Evolutionary conservation across 1,140 invertebrate genomes (phyloP), one percentile per base, ranked within the genome.

Genomic region (Pseudomyrmex gracilis): DNA sequence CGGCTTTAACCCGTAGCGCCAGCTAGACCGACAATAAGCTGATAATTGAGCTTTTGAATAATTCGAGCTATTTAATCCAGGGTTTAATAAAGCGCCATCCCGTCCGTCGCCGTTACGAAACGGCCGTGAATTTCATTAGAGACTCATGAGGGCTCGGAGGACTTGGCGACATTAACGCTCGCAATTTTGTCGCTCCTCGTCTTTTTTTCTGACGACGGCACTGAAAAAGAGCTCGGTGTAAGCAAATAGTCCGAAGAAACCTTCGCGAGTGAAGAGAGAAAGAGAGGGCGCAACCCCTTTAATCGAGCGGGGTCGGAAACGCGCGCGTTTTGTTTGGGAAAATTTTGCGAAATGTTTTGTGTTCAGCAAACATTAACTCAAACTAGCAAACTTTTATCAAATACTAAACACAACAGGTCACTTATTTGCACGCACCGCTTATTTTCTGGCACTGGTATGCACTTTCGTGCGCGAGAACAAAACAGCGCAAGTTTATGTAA

Each of bases 31-130:
- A 92, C 91, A 90, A 90, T 93, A 93, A 93, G 91, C 92, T 92
- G 92, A 92, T 93, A 92, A 93, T 93, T 93, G 90, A 92, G 92
- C 90, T 92, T 92, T 91, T 92, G 90, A 92, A 92, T 93, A 92
- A 92, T 92, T 93, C 91, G 83, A 78, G 89, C 84, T 85, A 90
- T 91, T 90, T 91, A 91, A 90, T 92, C 90, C 87, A 55, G 64
- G 86, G 86, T 77, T 86, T 86, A 89, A 88, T 86, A 89, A 89
- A 86, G 84, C 84, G 45, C 68, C 24, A 10, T 20, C 55, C n/a
- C 49, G 10, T 24, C 12, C 34, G 2, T 13, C 53, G 43, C 74
- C 76, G 76, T 86, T 89, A 85, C 74, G 88, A 89, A 88, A 86
- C 85, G 80, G 73, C 47, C 82, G 87, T 89, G 87, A 85, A 87